Evolutionary conservation across 2,888 invertebrate genomes (phyloP).

Genomic region (Bombylius discolor): DNA sequence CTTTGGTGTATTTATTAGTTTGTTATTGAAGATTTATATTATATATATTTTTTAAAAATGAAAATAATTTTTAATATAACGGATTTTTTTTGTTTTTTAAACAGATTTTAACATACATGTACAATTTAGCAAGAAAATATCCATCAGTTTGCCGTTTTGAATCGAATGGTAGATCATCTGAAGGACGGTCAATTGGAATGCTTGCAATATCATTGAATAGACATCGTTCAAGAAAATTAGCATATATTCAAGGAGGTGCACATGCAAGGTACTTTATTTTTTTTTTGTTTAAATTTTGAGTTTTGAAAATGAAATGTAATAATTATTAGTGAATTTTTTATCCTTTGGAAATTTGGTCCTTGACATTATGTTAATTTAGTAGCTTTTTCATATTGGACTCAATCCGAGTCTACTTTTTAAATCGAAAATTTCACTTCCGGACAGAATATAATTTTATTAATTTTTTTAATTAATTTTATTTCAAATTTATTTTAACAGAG

Average conservation of each 20-base stretch:
- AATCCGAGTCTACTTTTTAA: too few relatives aligned
- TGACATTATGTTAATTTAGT: too few relatives aligned
- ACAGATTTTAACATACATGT: conserved; percentile 30
- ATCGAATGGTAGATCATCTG: conserved; percentile 27
- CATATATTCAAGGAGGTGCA: conserved; percentile 31
- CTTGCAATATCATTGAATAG: conserved; percentile 28
- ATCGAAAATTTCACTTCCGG: not conserved
- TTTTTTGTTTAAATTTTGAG: not conserved
- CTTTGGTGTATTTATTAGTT: too few relatives aligned
- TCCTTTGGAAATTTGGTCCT: too few relatives aligned
- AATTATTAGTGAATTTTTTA: too few relatives aligned
- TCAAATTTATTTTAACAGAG: conserved; percentile 43
- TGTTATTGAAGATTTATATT: too few relatives aligned
- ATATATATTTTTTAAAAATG: too few relatives aligned
- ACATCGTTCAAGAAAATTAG: conserved; percentile 21
- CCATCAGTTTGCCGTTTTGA: conserved; percentile 23
- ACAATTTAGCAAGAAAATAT: conserved; percentile 25
- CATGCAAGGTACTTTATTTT: conserved; percentile 18
- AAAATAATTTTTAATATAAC: too few relatives aligned
- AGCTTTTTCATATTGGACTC: too few relatives aligned
- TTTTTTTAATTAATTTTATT: not conserved
- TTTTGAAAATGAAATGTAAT: too few relatives aligned
- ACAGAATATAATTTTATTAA: not conserved
- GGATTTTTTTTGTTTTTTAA: not conserved
- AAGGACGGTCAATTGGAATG: conserved; percentile 30